Base-by-base conservation (phyloP, 2,113 vertebrate species). In the Labeo rohita region DNA sequence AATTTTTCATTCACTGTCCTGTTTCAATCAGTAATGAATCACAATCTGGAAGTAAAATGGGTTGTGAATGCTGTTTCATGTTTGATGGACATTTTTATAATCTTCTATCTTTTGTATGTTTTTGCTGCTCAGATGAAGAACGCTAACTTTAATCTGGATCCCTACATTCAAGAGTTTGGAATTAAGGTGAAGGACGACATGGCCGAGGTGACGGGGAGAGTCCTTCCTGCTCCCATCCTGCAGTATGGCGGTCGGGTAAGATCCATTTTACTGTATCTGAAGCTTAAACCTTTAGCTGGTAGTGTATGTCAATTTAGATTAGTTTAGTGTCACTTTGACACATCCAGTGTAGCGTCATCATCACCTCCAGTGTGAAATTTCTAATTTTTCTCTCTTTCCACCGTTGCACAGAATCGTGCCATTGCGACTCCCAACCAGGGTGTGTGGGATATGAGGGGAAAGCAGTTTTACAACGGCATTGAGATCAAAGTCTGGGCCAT, bases 401-500 rank as follows among this genome's bases (percentile, higher is more conserved):
- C n/a, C 0, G 8, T 4, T 39, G 90, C 84, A 88, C 94, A 99
- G 98, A 99, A 99, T 90, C 97, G 98, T 84, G 98, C 98, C 90
- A 99, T 99, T 78, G 98, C 98, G 73, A 99, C 98, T 18, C 98
- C 98, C 90, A 99, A 99, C 94, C 98, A 99, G 89, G 98, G 98
- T 78, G 98, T 99, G 90, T 99, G 98, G 98, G 98, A 99, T 93
- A 99, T 99, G 98, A 92, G 98, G 82, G 98, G 98, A 84, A 99
- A 99, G 90, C 98, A 99, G 95, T 99, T 99, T 94, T 99, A 99
- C 94, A 99, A 99, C 59, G 98, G 98, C 89, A 99, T 99, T 43
- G 98, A 99, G 95, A 99, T 99, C 95, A 99, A 99, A 94, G 98
- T 99, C 88, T 99, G 98, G 98, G 98, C 98, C 36, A 99, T 99